phyloP scores from a whole-genome alignment of 2,113 vertebrate species.

The Maccullochella peelii region DNA sequence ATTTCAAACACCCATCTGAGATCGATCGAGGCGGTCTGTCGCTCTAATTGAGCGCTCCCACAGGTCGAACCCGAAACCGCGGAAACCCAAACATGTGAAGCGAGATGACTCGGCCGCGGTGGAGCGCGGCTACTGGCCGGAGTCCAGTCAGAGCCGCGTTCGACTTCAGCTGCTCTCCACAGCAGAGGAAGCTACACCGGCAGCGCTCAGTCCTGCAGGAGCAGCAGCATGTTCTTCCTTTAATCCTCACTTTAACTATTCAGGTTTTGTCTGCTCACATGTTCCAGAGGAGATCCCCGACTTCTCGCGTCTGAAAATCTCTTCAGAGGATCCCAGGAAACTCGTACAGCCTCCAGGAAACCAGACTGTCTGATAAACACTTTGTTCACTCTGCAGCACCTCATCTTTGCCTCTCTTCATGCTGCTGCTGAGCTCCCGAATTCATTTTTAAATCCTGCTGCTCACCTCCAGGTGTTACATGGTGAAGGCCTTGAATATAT shows the following conservation, averaged over 20 bases:
- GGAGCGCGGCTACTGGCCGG: conserved; percentile 16
- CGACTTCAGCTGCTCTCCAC: not conserved
- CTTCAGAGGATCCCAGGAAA: conserved; percentile 55
- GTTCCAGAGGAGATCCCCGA: conserved; percentile 49
- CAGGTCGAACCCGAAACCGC: conserved; percentile 36
- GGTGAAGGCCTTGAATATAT: conserved; percentile 32
- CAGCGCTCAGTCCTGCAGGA: conserved; percentile 28
- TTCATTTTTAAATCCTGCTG: conserved; percentile 49
- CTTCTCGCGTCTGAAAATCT: conserved; percentile 18
- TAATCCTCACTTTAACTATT: conserved; percentile 40
- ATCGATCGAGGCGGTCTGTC: conserved; percentile 51
- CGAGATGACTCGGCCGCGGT: not conserved
- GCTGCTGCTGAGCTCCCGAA: conserved; percentile 39
- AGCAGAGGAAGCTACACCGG: not conserved
- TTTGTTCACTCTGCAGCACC: conserved; percentile 53
- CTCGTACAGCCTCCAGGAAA: conserved; percentile 51
- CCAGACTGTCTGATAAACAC: conserved; percentile 52
- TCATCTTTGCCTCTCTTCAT: conserved; percentile 40
- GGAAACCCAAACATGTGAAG: conserved; percentile 39
- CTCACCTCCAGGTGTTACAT: conserved; percentile 44
- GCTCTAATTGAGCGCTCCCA: conserved; percentile 60
- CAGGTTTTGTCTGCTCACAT: conserved; percentile 25
- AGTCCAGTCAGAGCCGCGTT: conserved; percentile 30
- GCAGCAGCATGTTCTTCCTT: conserved; percentile 4
- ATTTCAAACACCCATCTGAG: conserved; percentile 45